Conservation (phyloP, 2,888 invertebrate species). For the Tanytarsus gracilentus region DNA sequence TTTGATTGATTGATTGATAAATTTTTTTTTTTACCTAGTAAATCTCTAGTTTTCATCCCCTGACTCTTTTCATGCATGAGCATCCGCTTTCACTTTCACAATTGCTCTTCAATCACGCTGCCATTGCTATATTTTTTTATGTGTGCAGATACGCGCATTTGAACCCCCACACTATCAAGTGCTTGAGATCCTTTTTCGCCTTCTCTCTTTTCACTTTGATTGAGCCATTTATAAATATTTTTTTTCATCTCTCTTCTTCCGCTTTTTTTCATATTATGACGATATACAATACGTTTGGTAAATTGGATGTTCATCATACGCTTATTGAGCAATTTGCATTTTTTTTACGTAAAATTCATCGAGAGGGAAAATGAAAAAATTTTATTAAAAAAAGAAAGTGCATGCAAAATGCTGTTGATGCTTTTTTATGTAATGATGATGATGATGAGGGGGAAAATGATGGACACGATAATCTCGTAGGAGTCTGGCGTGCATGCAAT, state of each 20-base stretch:
- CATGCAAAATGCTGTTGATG: not conserved
- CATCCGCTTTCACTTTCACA: not conserved
- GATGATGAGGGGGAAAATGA: conserved; percentile 5
- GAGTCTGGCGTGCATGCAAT: not conserved
- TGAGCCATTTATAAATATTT: conserved; percentile 16
- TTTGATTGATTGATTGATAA: not conserved
- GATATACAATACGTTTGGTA: no score
- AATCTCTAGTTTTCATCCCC: not conserved
- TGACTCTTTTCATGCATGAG: not conserved
- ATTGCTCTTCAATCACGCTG: not conserved
- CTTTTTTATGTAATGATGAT: not conserved
- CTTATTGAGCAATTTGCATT: conserved; percentile 18
- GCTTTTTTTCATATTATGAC: no score
- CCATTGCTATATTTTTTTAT: no score
- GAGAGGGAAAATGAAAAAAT: conserved; percentile 5
- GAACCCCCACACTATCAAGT: no score
- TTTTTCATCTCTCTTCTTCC: no score
- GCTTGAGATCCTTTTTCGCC: no score
- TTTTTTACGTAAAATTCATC: not conserved
- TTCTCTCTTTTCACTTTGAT: no score
- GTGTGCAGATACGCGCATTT: no score
- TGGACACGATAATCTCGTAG: conserved; percentile 18
- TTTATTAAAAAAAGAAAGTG: not conserved
- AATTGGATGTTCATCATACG: conserved; percentile 2
- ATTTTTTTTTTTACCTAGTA: not conserved